Evolutionary conservation across 2,797 vertebrate genomes (phyloP), one percentile per base, ranked within the genome.

Genomic region (Chelonia mydas): DNA sequence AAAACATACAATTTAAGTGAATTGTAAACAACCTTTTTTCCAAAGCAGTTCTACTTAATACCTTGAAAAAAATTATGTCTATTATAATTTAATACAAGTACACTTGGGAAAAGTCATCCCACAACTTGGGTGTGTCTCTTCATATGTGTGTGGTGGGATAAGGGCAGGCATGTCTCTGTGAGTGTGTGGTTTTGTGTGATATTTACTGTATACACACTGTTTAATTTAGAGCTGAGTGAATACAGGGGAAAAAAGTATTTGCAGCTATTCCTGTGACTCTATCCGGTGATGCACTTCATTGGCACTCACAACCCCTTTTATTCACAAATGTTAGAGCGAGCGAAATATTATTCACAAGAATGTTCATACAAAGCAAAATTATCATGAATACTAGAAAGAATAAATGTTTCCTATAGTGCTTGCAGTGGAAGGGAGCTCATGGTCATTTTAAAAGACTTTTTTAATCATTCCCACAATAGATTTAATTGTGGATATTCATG

Each of bases 1-100:
- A 86, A 81, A 97, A 61, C 61, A 79, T 90, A 6, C n/a, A 96
- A 92, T 94, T 97, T 85, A 91, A 50, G 41, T 57, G 89, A 95
- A 93, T 6, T 85, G n/a, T 86, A 87, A 51, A 89, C 89, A 61
- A 78, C 76, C 61, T 25, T 84, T 96, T 55, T 95, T 96, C 97
- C 92, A 55, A 90, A 89, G 9, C 1, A 1, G 12, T 41, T 65
- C 2, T 86, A 92, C 13, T 79, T 94, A 85, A 74, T 92, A 93
- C 9, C 21, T 83, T 92, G 89, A 77, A 77, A 57, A 88, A 80
- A 85, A 23, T 68, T 49, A 45, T 47, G 2, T 84, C 59, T 87
- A 50, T 45, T 88, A 41, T 25, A 90, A 90, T 83, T 93, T 81
- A 87, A 86, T 61, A 61, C 1, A 77, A 13, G 21, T 37, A 55